phyloP scores from a whole-genome alignment of 2,888 invertebrate species.

The Microchrysa polita region DNA sequence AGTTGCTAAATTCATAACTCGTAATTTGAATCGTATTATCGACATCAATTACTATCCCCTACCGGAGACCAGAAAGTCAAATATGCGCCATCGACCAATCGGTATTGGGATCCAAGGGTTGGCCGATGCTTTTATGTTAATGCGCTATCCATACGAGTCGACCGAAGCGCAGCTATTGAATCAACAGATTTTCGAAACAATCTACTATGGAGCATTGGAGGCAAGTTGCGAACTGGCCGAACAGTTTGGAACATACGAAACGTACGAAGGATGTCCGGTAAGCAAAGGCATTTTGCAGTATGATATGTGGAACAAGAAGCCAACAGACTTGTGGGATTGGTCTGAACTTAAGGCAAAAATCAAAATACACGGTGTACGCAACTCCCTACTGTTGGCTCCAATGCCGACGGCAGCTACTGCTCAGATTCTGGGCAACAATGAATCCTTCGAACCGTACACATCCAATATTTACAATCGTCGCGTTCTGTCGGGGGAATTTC shows the following conservation, averaged over 20 bases:
- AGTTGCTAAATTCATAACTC: slow-evolving; percentile 87
- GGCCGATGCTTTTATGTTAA: slow-evolving; percentile 94
- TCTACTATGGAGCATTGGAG: slow-evolving; percentile 96
- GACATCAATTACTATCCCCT: slow-evolving; percentile 97
- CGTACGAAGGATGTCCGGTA: slow-evolving; percentile 90
- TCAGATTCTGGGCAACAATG: slow-evolving; percentile 98
- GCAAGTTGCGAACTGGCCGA: slow-evolving; percentile 94
- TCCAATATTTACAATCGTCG: slow-evolving; percentile 95
- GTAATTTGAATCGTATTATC: slow-evolving; percentile 95
- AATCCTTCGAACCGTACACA: slow-evolving; percentile 97
- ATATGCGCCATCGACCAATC: slow-evolving; percentile 85
- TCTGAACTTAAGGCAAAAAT: slow-evolving; percentile 81
- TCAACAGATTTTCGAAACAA: slow-evolving; percentile 96
- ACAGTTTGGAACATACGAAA: slow-evolving; percentile 85
- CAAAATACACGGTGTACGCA: slow-evolving; percentile 87
- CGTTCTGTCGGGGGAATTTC: slow-evolving; percentile 95
- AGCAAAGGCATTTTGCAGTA: slow-evolving; percentile 96
- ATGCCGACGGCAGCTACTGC: slow-evolving; percentile 99
- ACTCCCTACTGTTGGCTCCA: slow-evolving; percentile 92
- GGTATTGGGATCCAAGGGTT: slow-evolving; percentile 97
- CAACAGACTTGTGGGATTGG: slow-evolving; percentile 93
- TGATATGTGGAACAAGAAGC: slow-evolving; percentile 96
- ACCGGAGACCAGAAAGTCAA: slow-evolving; percentile 86
- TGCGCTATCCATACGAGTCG: slow-evolving; percentile 94
- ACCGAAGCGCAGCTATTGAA: slow-evolving; percentile 86